Conservation (phyloP, 1,140 invertebrate genomes). For the Samia ricini region DNA sequence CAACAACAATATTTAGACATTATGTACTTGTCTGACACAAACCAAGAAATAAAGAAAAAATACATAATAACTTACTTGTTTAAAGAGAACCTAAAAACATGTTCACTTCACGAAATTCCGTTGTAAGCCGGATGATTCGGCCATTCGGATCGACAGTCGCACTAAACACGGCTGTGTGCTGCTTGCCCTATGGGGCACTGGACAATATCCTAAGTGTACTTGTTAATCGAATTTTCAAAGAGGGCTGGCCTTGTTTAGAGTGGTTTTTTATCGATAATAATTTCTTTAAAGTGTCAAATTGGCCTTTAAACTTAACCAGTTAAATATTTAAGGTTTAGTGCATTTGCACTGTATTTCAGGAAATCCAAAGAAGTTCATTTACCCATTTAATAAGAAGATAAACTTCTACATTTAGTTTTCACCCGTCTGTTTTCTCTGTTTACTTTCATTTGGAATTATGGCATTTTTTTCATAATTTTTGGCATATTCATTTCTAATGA, state of each 20-base stretch:
- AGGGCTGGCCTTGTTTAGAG: slow-evolving; percentile 44
- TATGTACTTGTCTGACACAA: background rate
- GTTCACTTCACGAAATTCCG: background rate
- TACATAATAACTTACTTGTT: background rate
- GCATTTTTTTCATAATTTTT: too few species aligned
- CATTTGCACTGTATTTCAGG: too few species aligned
- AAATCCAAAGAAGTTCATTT: too few species aligned
- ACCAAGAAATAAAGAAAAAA: background rate
- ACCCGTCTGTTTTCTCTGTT: too few species aligned
- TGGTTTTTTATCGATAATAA: slow-evolving; percentile 28
- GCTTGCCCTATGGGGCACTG: slow-evolving; percentile 43
- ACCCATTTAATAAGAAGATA: too few species aligned
- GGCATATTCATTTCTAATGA: too few species aligned
- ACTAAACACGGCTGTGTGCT: background rate
- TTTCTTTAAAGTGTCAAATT: background rate
- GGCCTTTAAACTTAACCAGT: background rate
- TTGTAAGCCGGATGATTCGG: background rate
- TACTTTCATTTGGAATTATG: too few species aligned
- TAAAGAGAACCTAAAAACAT: background rate
- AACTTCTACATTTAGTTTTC: too few species aligned
- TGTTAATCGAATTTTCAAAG: slow-evolving; percentile 71
- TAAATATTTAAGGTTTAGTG: background rate
- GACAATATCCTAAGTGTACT: slow-evolving; percentile 61
- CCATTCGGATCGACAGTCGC: background rate
- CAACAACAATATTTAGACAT: background rate